phyloP scores from a whole-genome alignment of 1,140 invertebrate species.

The Cardiocondyla obscurior region DNA sequence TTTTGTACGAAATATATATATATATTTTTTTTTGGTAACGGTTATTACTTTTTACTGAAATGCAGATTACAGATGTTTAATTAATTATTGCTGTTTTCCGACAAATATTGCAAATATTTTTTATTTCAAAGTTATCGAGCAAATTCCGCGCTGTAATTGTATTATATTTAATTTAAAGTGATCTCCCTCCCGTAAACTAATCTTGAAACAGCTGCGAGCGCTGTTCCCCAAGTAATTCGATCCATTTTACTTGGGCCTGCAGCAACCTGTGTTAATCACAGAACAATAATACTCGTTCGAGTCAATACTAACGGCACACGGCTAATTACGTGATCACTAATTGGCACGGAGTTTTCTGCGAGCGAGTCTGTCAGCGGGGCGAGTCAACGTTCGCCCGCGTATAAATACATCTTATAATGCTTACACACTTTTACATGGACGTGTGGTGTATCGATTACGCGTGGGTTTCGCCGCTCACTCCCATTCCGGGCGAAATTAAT shows the following conservation, averaged over 20 bases:
- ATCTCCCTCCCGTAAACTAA: neutral
- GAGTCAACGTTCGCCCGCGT: slow-evolving; percentile 7
- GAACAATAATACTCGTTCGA: slow-evolving; percentile 37
- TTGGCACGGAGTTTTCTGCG: slow-evolving; percentile 29
- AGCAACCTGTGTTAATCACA: neutral
- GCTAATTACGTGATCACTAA: slow-evolving; percentile 57
- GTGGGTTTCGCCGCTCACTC: neutral
- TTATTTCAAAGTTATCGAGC: neutral
- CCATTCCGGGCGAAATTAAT: slow-evolving; percentile 26
- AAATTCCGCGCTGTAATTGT: slow-evolving; percentile 12
- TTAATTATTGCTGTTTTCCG: neutral
- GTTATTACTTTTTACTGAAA: neutral
- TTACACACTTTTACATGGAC: neutral
- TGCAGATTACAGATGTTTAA: neutral
- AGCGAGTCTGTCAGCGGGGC: neutral
- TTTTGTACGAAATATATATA: neutral
- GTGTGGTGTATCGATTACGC: slow-evolving; percentile 39
- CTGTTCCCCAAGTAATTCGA: slow-evolving; percentile 26
- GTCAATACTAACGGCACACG: neutral
- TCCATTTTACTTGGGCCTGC: neutral
- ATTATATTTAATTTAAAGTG: slow-evolving; percentile 32
- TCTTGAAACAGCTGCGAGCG: slow-evolving; percentile 16
- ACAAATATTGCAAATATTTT: neutral
- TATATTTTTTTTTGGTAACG: neutral
- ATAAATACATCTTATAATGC: slow-evolving; percentile 44